These are phyloP conservation scores for Toxotes chatareus DNA, from an alignment of 2,113 vertebrate genomes.

Conservation along the genomic window DNA sequence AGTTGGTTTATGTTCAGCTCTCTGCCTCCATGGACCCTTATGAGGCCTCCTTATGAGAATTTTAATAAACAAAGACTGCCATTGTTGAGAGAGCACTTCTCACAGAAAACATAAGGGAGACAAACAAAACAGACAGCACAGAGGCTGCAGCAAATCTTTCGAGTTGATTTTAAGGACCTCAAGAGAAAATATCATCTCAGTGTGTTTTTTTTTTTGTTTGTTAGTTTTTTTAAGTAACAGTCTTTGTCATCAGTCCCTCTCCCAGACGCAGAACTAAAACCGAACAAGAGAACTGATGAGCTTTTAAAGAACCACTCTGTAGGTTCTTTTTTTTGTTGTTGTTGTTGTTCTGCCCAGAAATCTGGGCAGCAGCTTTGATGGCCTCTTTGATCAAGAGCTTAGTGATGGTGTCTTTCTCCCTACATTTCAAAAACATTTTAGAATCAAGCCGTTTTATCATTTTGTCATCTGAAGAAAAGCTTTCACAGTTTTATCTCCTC, in stretches of 20 bases:
- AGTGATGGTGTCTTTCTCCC: too few species aligned
- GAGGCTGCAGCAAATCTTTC: constrained; percentile 9
- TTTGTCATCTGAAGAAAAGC: not conserved
- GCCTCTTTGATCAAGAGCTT: constrained; percentile 10
- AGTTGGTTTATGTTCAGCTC: constrained; percentile 7
- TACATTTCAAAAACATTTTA: not conserved
- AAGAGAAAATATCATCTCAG: constrained; percentile 6
- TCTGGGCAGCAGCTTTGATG: too few species aligned
- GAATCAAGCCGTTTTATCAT: not conserved
- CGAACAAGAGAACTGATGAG: constrained; percentile 16
- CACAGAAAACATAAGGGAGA: constrained; percentile 27
- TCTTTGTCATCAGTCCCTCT: constrained; percentile 19
- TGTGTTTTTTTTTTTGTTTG: not conserved
- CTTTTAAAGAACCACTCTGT: constrained; percentile 6
- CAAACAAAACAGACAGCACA: constrained; percentile 16
- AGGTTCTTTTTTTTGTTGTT: too few species aligned
- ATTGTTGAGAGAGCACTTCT: constrained; percentile 15
- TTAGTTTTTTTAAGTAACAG: constrained; percentile 37
- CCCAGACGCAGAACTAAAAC: not conserved
- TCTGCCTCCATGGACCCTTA: not conserved
- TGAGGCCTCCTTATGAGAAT: not conserved
- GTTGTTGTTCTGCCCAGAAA: not conserved
- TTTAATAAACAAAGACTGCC: constrained; percentile 4
- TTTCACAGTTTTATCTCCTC: not conserved
- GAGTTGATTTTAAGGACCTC: constrained; percentile 34